Evolutionary conservation across 2,113 vertebrate genomes (phyloP), one percentile per base, ranked within the genome.

Genomic region (Ictalurus furcatus): DNA sequence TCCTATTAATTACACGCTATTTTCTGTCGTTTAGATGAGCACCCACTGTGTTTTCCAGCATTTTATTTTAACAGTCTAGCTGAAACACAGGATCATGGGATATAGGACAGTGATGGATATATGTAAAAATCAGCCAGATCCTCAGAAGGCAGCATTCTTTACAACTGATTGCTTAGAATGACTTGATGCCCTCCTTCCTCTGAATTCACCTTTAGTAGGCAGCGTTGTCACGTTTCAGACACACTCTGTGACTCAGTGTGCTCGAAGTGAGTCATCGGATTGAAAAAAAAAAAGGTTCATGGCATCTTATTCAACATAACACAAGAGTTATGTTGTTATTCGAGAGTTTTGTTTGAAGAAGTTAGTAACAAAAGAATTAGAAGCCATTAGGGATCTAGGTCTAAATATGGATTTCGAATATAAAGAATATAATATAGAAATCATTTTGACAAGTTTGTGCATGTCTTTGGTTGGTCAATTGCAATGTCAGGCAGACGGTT

Each of bases 191-290:
- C 44, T 79, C 44, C 44, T 79, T 52, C 44, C 76, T 80, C 78
- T 30, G 48, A 30, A 54, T 56, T 80, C 78, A 80, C 48, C 48
- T 80, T 80, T 56, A 56, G 78, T 80, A 56, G 78, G 78, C 78
- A 80, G 78, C 44, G 1, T 54, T 79, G 76, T 80, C 78, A 80
- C 28, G 48, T 80, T 80, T 80, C 28, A 71, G 65, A 54, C n/a
- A 48, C 6, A 30, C 63, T 23, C 61, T 19, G 76, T 79, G 76
- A 54, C 28, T 79, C 48, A n/a, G 44, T 16, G 44, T 79, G 44
- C 25, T 80, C 76, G 54, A 28, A 9, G 48, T 80, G 48, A 80
- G 48, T 80, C 78, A 80, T 17, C 23, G 11, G 74, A 40, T 40
- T 8, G 6, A 44, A 44, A 5, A 37, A 25, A 14, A 76, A 23